Evolutionary conservation across 1,140 invertebrate genomes (phyloP).

Genomic region (Drosophila sechellia): DNA sequence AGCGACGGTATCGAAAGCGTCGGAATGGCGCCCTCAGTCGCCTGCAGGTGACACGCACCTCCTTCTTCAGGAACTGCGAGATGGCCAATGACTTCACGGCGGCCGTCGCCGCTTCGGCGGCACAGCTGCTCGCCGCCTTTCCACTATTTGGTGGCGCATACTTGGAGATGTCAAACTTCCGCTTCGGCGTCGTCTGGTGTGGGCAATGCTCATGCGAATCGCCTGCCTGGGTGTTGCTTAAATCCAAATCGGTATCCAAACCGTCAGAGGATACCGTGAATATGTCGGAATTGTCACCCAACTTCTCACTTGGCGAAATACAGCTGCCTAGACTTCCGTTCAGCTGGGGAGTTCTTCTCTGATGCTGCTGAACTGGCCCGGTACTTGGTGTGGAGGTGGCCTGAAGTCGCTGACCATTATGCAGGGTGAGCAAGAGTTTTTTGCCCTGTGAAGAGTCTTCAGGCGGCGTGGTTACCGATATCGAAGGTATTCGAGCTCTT

Average conservation of each 20-base stretch:
- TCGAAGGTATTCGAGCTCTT: constrained; percentile 26
- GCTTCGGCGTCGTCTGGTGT: constrained; percentile 69
- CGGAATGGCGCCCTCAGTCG: constrained; percentile 80
- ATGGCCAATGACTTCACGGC: constrained; percentile 78
- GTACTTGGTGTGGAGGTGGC: constrained; percentile 69
- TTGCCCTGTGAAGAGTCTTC: constrained; percentile 40
- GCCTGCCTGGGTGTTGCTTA: constrained; percentile 73
- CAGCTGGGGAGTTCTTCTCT: constrained; percentile 63
- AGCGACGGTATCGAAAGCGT: constrained; percentile 81
- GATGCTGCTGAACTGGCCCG: constrained; percentile 38
- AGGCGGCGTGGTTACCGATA: constrained; percentile 12
- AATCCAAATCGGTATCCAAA: constrained; percentile 77
- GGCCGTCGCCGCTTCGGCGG: constrained; percentile 77
- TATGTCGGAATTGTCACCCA: constrained; percentile 81
- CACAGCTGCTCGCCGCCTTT: constrained; percentile 72
- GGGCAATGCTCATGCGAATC: constrained; percentile 56
- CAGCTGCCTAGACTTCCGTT: constrained; percentile 78
- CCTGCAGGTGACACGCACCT: constrained; percentile 78
- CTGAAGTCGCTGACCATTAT: constrained; percentile 54
- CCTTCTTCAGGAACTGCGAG: constrained; percentile 82
- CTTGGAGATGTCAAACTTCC: constrained; percentile 77
- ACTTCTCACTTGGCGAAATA: constrained; percentile 78
- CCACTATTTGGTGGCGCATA: constrained; percentile 76
- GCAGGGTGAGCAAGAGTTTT: constrained; percentile 47
- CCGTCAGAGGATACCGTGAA: constrained; percentile 83